Percentiles rank a stretch among this genome's conserved stretches.
Evolutionary conservation across 2,888 invertebrate species (phyloP).

Genomic region (Latheticus oryzae): DNA sequence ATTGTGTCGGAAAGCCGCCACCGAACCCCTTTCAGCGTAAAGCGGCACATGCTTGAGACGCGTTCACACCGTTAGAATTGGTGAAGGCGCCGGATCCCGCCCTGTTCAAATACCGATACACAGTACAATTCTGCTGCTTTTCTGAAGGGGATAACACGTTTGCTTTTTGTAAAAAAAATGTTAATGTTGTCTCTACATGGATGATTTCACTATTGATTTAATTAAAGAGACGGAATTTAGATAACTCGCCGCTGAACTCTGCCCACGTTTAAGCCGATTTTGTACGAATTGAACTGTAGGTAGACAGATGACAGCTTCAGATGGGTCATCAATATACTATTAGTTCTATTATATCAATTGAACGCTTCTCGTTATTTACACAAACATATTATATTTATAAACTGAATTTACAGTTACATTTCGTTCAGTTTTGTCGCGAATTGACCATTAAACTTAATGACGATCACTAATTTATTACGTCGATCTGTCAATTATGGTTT

Average conservation of each 20-base stretch:
- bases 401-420: constrained; percentile 33
- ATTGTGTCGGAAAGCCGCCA: constrained; percentile 64
- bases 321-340: constrained; percentile 20
- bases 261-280: constrained; percentile 19
- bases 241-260: constrained; percentile 17
- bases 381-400: constrained; percentile 26
- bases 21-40: constrained; percentile 43
- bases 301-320: constrained; percentile 6
- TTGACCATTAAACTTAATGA: constrained; percentile 40
- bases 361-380: constrained; percentile 28
- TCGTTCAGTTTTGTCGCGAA: constrained; percentile 37
- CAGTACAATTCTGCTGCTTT: constrained; percentile 49
- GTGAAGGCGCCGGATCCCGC: constrained; percentile 48
- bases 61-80: constrained; percentile 32
- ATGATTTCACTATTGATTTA: constrained; percentile 53
- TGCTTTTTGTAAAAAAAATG: constrained; percentile 48
- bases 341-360: constrained; percentile 29
- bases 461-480: constrained; percentile 41
- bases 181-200: constrained; percentile 48
- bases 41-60: constrained; percentile 52
- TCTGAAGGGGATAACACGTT: constrained; percentile 45
- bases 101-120: constrained; percentile 35
- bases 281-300: neutral
- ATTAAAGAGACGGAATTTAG: constrained; percentile 50
- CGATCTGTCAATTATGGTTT: constrained; percentile 42